Base-by-base conservation (phyloP, 2,888 invertebrate species). In the Hirudinaria manillensis region DNA sequence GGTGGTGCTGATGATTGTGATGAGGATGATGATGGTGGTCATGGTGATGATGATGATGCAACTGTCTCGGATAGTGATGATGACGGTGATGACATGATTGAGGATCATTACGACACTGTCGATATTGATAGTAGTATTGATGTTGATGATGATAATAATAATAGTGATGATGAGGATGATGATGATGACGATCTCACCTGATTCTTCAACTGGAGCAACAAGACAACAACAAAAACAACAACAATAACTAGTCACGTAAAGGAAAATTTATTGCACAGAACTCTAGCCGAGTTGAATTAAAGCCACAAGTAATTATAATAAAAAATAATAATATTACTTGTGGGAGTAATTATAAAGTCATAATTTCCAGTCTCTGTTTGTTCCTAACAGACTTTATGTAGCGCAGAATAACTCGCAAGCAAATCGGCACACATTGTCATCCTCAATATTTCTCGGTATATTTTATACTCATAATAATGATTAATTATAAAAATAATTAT, bases 1-100 rank as follows among this genome's bases (percentile, higher is more conserved):
- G 68, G 70, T 68, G 68, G 70, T 71, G 75, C 72, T 75, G 68
- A 68, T 68, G 68, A 32, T 36, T 29, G 27, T 32, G 68, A 13
- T 68, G 68, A 13, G 27, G 68, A 13, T 27, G 2, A 4, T 45
- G 61, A 61, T 61, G n/a, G 1, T 61, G 61, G 1, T 61, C 21
- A 61, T 61, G 61, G n/a, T 6, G n/a, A 61, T 61, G 61, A 61
- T 3, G 61, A 61, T n/a, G 7, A 61, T 61, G 53, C 10, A 16
- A 19, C 10, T 53, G 53, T 16, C 19, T 10, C 10, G 10, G 53
- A 53, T 53, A 19, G 19, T 53, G 53, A 53, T 53, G 53, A 53
- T 53, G 53, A 53, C 19, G 53, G 19, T 53, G 53, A 53, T 53
- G 53, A 53, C 19, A 19, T 16, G 10, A 19, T 16, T 53, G 53